Percentiles rank a stretch among this genome's conserved stretches.
Conservation (phyloP, 2,113 vertebrate species). For the Meles meles region DNA sequence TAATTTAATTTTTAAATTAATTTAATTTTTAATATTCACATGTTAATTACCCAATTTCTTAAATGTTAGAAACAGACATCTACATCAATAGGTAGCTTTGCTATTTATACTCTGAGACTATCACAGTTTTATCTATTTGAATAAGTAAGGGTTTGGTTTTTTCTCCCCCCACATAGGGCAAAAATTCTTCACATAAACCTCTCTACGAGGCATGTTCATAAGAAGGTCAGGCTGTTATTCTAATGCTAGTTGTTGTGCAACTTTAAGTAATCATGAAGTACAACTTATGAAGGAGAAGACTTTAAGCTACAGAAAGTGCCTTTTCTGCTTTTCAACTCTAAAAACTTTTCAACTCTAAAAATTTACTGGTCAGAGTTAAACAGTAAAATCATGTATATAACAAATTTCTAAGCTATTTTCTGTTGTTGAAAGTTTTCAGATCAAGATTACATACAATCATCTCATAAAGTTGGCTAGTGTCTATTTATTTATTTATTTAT, state of each 20-base stretch:
- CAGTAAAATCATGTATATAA: neutral
- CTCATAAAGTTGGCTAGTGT: neutral
- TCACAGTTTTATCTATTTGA: neutral
- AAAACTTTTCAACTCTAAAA: neutral
- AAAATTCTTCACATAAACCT: neutral
- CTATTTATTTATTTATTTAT: too few species aligned
- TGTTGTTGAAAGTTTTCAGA: neutral
- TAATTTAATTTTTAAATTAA: too few species aligned
- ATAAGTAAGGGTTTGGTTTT: neutral
- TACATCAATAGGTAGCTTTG: neutral
- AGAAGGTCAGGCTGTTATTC: neutral
- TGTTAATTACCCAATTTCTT: neutral
- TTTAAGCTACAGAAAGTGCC: neutral
- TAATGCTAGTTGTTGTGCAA: neutral
- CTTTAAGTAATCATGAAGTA: neutral
- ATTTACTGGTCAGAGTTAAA: neutral
- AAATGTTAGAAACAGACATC: neutral
- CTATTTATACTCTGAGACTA: neutral
- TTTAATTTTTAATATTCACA: conserved; percentile 21
- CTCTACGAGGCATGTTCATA: neutral
- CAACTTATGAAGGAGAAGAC: neutral
- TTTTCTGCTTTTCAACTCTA: neutral
- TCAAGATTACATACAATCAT: neutral
- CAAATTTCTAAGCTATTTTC: neutral
- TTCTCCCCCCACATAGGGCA: neutral